phyloP scores from a whole-genome alignment of 2,797 vertebrate genomes.

The Sorex maritimensis region DNA sequence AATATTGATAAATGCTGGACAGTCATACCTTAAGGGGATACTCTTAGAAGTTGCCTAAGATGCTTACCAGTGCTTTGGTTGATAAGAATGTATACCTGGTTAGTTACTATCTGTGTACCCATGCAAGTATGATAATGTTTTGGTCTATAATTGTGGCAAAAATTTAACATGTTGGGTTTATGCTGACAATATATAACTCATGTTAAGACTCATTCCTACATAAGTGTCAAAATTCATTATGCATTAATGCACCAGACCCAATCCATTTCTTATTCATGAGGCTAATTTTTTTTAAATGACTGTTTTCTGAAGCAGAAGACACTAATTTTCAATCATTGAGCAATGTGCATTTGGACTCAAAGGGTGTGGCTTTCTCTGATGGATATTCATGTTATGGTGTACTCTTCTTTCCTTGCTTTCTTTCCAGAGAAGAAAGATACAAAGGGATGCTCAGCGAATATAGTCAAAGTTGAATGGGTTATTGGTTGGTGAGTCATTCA shows the following conservation, averaged over 20 bases:
- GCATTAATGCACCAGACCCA: not conserved
- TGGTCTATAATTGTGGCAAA: constrained; percentile 14
- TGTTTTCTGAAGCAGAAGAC: constrained; percentile 11
- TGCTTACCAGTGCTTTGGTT: not conserved
- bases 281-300: constrained; percentile 19
- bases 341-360: not conserved
- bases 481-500: not conserved
- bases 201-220: not conserved
- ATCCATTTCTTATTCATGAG: constrained; percentile 30
- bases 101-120: not conserved
- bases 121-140: constrained; percentile 26
- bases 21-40: not conserved
- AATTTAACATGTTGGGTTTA: not conserved
- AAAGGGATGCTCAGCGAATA: not conserved
- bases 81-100: not conserved
- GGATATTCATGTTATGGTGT: not conserved
- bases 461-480: not conserved
- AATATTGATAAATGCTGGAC: constrained; percentile 33
- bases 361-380: not conserved
- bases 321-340: not conserved
- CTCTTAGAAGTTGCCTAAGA: constrained; percentile 25
- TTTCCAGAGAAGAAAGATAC: not conserved
- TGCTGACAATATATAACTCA: not conserved
- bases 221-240: constrained; percentile 18
- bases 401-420: not conserved